A percentile compares a stretch with the other conserved stretches of the same genome.
Evolutionary conservation across 2,113 vertebrate genomes (phyloP).

Genomic region (Syngnathoides biaculeatus): DNA sequence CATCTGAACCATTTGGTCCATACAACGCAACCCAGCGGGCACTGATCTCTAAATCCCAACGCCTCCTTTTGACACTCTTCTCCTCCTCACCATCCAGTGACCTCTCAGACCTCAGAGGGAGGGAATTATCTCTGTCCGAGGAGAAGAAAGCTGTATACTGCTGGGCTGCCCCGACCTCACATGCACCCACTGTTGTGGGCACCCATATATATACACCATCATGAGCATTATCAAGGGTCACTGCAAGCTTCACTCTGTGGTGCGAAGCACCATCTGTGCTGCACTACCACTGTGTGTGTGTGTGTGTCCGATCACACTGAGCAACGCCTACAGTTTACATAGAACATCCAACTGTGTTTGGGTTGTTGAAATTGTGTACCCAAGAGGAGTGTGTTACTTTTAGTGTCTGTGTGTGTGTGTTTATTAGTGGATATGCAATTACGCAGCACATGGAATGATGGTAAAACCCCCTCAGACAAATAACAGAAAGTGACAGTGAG

Average conservation of each 20-base stretch:
- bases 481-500: no score
- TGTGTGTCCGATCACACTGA: conserved; percentile 4
- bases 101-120: conserved; percentile 49
- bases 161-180: conserved; percentile 61
- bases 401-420: not conserved
- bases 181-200: conserved; percentile 38
- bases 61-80: conserved; percentile 50
- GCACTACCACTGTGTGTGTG: conserved; percentile 3
- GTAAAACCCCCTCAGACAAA: not conserved
- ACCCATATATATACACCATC: conserved; percentile 47
- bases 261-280: conserved; percentile 23
- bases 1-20: conserved; percentile 66
- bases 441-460: not conserved
- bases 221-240: conserved; percentile 29
- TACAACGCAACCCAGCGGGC: conserved; percentile 66
- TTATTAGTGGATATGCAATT: not conserved
- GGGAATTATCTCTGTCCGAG: conserved; percentile 65
- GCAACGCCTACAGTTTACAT: conserved; percentile 9
- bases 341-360: conserved; percentile 19
- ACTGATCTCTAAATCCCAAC: conserved; percentile 72
- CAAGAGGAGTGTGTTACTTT: conserved; percentile 4
- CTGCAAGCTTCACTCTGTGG: conserved; percentile 22
- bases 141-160: conserved; percentile 49
- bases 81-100: conserved; percentile 52
- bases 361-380: conserved; percentile 15